Evolutionary conservation across 1,140 invertebrate genomes (phyloP).

Genomic region (Drosophila yakuba): DNA sequence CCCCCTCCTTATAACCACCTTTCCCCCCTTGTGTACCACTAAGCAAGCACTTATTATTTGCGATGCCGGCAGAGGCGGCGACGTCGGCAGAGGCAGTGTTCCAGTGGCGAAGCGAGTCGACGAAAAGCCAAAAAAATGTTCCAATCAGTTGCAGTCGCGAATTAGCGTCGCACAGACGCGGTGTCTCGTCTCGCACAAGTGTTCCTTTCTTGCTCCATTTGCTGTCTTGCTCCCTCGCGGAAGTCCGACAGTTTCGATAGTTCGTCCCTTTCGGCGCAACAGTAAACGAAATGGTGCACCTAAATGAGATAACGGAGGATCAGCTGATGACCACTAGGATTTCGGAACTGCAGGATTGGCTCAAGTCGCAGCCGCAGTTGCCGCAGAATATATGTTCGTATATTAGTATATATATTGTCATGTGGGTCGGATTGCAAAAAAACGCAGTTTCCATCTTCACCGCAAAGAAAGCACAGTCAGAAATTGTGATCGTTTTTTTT

Average conservation of each 20-base stretch:
- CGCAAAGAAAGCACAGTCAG: background rate
- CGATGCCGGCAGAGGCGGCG: slow-evolving; percentile 23
- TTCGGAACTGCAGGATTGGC: slow-evolving; percentile 89
- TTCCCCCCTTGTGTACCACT: background rate
- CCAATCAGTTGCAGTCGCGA: slow-evolving; percentile 80
- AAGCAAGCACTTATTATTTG: slow-evolving; percentile 27
- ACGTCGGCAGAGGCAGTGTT: slow-evolving; percentile 32
- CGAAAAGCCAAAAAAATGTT: slow-evolving; percentile 41
- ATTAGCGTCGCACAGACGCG: slow-evolving; percentile 75
- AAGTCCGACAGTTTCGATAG: slow-evolving; percentile 8
- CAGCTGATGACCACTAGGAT: slow-evolving; percentile 86
- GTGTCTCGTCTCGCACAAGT: background rate
- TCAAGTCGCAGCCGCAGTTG: slow-evolving; percentile 90
- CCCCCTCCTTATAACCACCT: background rate
- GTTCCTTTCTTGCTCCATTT: too few relatives aligned
- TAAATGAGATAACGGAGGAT: slow-evolving; percentile 49
- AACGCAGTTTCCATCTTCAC: background rate
- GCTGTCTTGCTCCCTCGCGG: slow-evolving; percentile 1
- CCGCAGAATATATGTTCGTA: slow-evolving; percentile 87
- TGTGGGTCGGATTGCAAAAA: slow-evolving; percentile 3
- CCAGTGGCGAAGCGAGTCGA: slow-evolving; percentile 18
- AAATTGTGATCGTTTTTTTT: background rate
- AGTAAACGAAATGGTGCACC: slow-evolving; percentile 55
- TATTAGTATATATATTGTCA: background rate
- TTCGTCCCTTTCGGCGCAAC: slow-evolving; percentile 6